Evolutionary conservation across 2,888 invertebrate genomes (phyloP).

Genomic region (Tenthredo scrophulariae): DNA sequence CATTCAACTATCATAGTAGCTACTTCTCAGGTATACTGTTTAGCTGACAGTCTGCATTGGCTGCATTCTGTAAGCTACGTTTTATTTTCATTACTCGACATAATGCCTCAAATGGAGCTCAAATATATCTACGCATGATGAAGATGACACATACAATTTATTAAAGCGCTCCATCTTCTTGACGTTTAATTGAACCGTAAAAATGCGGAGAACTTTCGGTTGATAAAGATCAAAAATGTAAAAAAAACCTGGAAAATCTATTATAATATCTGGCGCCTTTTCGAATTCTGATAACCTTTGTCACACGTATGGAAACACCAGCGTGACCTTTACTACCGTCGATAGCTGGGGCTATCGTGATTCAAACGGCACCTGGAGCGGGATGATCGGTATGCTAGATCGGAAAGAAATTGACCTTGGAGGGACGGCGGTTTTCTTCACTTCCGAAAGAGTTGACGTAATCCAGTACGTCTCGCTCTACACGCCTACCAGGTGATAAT

Average conservation of each 20-base stretch:
- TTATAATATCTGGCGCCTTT: background rate
- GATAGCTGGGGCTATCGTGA: constrained; percentile 73
- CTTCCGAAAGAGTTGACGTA: constrained; percentile 81
- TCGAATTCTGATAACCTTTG: background rate
- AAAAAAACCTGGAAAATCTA: background rate
- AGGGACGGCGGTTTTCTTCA: constrained; percentile 80
- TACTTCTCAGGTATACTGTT: too few relatives aligned
- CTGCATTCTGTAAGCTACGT: too few relatives aligned
- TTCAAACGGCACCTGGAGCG: constrained; percentile 73
- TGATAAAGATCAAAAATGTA: too few relatives aligned
- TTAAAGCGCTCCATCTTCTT: background rate
- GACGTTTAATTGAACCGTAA: too few relatives aligned
- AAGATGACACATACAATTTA: background rate
- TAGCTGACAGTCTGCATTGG: too few relatives aligned
- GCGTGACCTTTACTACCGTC: constrained; percentile 64
- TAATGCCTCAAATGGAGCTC: too few relatives aligned
- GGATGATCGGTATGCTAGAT: constrained; percentile 72
- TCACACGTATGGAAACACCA: constrained; percentile 51
- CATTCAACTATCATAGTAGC: background rate
- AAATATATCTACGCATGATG: background rate
- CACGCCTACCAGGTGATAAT: constrained; percentile 81
- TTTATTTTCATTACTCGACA: too few relatives aligned
- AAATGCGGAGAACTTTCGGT: too few relatives aligned
- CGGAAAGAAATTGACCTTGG: constrained; percentile 74
- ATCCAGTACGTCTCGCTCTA: constrained; percentile 86